These are phyloP conservation scores for Clamator glandarius DNA, from an alignment of 2,797 vertebrate genomes.

Conservation along the genomic window DNA sequence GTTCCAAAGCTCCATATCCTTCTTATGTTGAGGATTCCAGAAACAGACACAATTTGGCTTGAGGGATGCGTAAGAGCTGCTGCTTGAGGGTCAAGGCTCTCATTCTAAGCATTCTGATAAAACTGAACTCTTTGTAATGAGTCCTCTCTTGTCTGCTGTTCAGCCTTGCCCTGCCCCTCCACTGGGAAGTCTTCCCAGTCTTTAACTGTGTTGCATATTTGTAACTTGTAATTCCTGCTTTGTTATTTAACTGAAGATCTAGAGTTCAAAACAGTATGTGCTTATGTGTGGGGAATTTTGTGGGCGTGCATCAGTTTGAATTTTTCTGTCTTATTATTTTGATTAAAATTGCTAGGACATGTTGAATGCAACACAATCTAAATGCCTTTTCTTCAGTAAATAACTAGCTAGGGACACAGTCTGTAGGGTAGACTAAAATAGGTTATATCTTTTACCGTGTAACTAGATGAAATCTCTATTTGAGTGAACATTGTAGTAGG, in stretches of 20 bases:
- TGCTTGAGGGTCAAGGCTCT: not conserved
- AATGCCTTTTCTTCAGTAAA: not conserved
- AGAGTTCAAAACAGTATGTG: not conserved
- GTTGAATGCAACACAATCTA: not conserved
- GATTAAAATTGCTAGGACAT: not conserved
- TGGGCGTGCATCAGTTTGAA: not conserved
- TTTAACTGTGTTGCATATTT: not conserved
- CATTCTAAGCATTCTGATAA: not conserved
- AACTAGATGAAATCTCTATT: not conserved
- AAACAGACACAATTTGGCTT: not conserved
- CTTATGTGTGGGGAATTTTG: not conserved
- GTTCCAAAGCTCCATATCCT: too few species aligned
- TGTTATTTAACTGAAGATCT: not conserved
- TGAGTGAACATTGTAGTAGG: not conserved
- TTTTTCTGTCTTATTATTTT: not conserved
- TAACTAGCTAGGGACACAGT: not conserved
- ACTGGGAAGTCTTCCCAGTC: not conserved
- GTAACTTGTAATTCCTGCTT: not conserved
- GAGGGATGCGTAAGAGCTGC: not conserved
- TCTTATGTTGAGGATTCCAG: too few species aligned
- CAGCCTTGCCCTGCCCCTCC: not conserved
- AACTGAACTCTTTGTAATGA: not conserved
- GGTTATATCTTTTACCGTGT: not conserved
- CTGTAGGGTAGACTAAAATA: not conserved
- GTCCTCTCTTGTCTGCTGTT: not conserved